phyloP scores from a whole-genome alignment of 2,888 invertebrate genomes.

The Eristalinus aeneus region DNA sequence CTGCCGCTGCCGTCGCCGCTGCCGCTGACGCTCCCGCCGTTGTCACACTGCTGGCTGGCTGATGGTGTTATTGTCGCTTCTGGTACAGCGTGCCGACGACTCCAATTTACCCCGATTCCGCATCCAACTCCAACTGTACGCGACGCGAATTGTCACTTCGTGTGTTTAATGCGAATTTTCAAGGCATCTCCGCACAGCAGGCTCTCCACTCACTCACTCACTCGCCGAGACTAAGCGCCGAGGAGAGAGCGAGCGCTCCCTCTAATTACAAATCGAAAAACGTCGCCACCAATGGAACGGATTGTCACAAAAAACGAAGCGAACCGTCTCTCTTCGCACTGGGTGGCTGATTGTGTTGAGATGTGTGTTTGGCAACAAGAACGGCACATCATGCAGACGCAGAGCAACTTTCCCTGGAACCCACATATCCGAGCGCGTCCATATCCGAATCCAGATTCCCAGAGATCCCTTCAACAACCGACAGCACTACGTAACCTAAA shows the following conservation, averaged over 20 bases:
- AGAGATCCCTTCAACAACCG: constrained; percentile 67
- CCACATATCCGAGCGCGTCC: constrained; percentile 56
- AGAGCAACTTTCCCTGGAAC: constrained; percentile 49
- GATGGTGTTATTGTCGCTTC: neutral
- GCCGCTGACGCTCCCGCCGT: constrained; percentile 25
- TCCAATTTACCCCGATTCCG: neutral
- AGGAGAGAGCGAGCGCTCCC: constrained; percentile 35
- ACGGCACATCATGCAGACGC: constrained; percentile 14
- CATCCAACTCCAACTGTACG: neutral
- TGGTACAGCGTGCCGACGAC: neutral
- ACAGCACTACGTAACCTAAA: constrained; percentile 67
- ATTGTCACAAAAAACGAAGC: constrained; percentile 68
- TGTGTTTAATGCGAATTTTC: constrained; percentile 64
- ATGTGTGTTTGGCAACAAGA: constrained; percentile 31
- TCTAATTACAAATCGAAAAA: constrained; percentile 71
- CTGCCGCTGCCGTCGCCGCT: constrained; percentile 25
- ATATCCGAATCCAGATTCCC: constrained; percentile 65
- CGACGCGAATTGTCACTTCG: constrained; percentile 45
- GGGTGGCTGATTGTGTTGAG: constrained; percentile 37
- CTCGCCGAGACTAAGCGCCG: neutral
- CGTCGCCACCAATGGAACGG: constrained; percentile 67
- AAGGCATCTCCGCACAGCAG: constrained; percentile 45
- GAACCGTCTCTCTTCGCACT: constrained; percentile 6
- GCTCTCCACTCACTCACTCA: constrained; percentile 22
- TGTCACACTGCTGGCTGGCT: neutral